Conservation (phyloP, 2,113 vertebrate genomes). For the Vireo altiloquus region DNA sequence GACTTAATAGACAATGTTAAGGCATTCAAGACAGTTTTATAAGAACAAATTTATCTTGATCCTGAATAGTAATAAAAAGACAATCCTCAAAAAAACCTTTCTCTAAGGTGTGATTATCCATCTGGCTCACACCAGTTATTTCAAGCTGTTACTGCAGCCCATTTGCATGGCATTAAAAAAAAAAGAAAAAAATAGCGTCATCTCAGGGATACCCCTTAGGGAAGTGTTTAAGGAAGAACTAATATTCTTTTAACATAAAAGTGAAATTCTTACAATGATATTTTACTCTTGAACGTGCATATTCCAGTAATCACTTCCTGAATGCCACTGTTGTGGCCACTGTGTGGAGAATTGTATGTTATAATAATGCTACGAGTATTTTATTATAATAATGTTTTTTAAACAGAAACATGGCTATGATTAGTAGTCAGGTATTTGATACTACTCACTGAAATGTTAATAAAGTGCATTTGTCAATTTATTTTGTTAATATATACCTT, state of each 20-base stretch:
- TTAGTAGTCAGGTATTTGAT: fast-evolving
- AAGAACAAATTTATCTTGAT: background rate
- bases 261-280: background rate
- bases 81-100: background rate
- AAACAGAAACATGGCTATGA: background rate
- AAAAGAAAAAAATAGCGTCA: background rate
- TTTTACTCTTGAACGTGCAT: background rate
- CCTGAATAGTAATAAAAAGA: background rate
- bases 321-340: background rate
- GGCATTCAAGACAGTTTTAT: background rate
- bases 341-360: background rate
- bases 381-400: background rate
- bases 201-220: background rate
- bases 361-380: background rate
- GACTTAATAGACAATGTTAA: background rate
- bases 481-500: background rate
- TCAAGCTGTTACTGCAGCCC: background rate
- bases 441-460: background rate
- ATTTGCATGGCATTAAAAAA: background rate
- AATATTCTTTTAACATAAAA: background rate
- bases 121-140: background rate
- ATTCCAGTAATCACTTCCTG: background rate
- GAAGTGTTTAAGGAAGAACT: background rate
- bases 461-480: background rate
- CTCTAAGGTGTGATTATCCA: background rate